These are phyloP conservation scores for Lerema accius DNA, from an alignment of 1,140 invertebrate genomes.

Conservation along the genomic window DNA sequence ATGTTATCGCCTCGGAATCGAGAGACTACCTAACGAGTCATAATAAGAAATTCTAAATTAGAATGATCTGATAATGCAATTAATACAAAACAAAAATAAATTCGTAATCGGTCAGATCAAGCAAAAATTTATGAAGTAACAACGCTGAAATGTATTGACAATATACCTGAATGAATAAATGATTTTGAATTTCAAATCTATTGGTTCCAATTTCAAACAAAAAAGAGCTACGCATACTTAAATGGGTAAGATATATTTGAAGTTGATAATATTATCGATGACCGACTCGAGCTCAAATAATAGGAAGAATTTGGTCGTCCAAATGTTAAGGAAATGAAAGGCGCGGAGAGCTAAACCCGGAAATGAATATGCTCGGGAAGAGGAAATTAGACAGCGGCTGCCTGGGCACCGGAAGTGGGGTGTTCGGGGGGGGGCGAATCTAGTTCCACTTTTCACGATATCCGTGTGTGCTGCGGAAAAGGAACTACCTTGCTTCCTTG, in stretches of 20 bases:
- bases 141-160: too few species aligned
- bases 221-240: too few species aligned
- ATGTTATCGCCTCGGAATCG: too few species aligned
- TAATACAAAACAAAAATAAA: too few species aligned
- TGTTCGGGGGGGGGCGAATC: constrained; percentile 59
- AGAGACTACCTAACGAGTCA: too few species aligned
- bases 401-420: constrained; percentile 61
- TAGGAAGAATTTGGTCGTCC: background rate
- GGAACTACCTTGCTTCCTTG: constrained; percentile 41
- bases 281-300: background rate
- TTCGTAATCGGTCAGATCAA: too few species aligned
- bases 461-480: constrained; percentile 56
- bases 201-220: too few species aligned
- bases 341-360: constrained; percentile 56
- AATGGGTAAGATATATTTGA: background rate
- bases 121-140: too few species aligned
- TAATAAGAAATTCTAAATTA: too few species aligned
- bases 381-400: constrained; percentile 71
- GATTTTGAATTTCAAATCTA: too few species aligned
- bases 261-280: background rate
- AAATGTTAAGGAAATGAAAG: constrained; percentile 57
- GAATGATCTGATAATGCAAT: too few species aligned
- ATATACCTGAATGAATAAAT: too few species aligned
- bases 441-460: constrained; percentile 64
- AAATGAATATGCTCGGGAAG: constrained; percentile 71